Conservation (phyloP, 2,888 invertebrate species). For the Periphyllus acericola region DNA sequence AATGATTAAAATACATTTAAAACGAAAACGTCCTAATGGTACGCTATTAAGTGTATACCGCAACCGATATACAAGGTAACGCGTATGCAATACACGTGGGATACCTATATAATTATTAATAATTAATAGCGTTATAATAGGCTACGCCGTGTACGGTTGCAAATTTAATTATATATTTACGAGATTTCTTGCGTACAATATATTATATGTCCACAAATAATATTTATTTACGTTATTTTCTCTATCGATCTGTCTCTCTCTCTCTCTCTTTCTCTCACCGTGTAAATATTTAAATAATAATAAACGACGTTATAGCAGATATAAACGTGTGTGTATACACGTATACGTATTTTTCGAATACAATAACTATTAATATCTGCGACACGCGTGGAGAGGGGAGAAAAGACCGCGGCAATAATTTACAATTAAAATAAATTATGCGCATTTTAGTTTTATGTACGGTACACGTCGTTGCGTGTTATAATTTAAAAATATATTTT, state of each 20-base stretch:
- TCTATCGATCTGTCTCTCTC: not conserved
- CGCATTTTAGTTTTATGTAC: not conserved
- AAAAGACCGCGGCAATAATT: not conserved
- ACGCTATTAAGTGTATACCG: not conserved
- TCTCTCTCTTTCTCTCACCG: not conserved
- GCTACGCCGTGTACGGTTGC: not conserved
- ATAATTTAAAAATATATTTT: conserved; percentile 6
- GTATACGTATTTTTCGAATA: not conserved
- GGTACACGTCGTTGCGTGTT: not conserved
- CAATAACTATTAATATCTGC: not conserved
- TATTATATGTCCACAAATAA: not conserved
- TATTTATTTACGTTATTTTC: not conserved
- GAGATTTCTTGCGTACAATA: not conserved
- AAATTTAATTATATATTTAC: conserved; percentile 8
- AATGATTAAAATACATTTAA: conserved; percentile 35
- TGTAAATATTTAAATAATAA: conserved; percentile 31
- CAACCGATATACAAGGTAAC: not conserved
- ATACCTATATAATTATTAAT: conserved; percentile 28
- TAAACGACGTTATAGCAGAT: not conserved
- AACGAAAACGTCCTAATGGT: not conserved
- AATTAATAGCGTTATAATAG: not conserved
- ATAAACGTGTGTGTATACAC: not conserved
- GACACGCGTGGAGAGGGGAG: not conserved
- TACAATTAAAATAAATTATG: conserved; percentile 22
- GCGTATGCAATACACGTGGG: not conserved